These are phyloP conservation scores for Metaphire vulgaris DNA, from an alignment of 1,140 invertebrate genomes.

Conservation along the genomic window DNA sequence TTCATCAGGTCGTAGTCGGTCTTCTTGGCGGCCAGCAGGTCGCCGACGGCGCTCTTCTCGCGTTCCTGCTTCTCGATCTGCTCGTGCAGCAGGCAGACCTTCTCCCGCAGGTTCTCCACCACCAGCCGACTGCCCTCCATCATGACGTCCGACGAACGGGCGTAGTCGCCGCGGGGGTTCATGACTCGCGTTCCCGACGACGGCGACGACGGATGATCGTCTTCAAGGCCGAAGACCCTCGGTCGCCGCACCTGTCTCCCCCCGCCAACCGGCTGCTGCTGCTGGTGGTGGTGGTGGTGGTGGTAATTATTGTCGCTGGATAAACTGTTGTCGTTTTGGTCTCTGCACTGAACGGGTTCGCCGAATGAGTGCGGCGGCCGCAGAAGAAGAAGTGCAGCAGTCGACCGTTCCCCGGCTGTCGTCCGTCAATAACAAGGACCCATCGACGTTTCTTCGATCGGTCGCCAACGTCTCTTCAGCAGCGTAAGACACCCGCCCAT, in stretches of 20 bases:
- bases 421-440: too few species aligned
- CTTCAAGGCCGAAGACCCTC: neutral
- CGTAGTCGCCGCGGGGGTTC: slow-evolving; percentile 1
- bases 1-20: slow-evolving; percentile 51
- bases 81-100: slow-evolving; percentile 10
- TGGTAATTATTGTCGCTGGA: too few species aligned
- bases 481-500: too few species aligned
- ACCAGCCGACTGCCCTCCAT: slow-evolving; percentile 26
- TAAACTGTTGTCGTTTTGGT: too few species aligned
- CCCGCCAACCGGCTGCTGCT: neutral
- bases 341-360: too few species aligned
- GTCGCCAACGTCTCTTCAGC: too few species aligned
- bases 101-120: slow-evolving; percentile 29
- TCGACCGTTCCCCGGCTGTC: too few species aligned
- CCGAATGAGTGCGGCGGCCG: too few species aligned
- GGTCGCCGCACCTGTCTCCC: neutral
- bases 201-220: too few species aligned
- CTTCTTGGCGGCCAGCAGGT: slow-evolving; percentile 27
- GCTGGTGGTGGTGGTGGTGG: neutral
- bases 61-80: slow-evolving; percentile 24
- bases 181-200: neutral
- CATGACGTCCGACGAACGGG: slow-evolving; percentile 19
- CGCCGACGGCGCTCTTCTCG: slow-evolving; percentile 21
- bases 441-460: too few species aligned
- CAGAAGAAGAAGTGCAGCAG: too few species aligned